phyloP scores from a whole-genome alignment of 2,888 invertebrate genomes.

The Chymomyza amoena region DNA sequence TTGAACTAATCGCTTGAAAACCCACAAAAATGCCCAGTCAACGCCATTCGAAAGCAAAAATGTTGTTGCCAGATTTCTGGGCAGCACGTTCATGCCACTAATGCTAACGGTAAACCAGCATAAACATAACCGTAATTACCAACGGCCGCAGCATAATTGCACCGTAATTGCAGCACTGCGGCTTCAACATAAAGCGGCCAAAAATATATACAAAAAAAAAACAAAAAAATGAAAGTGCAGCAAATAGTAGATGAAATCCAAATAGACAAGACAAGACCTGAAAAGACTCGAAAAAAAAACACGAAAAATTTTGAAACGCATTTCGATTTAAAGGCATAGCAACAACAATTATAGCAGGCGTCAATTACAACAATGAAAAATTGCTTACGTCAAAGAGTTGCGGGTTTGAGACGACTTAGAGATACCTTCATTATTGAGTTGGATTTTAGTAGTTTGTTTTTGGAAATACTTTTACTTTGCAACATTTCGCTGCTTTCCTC shows the following conservation, averaged over 20 bases:
- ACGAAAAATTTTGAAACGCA: not conserved
- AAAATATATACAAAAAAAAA: not conserved
- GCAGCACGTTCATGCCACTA: slow-evolving; percentile 64
- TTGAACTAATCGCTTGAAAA: too few relatives aligned
- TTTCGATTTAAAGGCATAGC: not conserved
- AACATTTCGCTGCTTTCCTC: too few relatives aligned
- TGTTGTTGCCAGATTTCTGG: slow-evolving; percentile 22
- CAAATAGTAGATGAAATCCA: slow-evolving; percentile 33
- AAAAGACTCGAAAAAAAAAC: not conserved
- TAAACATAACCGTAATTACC: slow-evolving; percentile 52
- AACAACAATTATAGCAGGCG: not conserved
- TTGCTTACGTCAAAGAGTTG: not conserved
- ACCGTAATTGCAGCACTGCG: slow-evolving; percentile 55
- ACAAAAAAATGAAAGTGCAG: slow-evolving; percentile 71
- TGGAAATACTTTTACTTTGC: too few relatives aligned
- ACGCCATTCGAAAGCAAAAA: not conserved
- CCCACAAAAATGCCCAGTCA: not conserved
- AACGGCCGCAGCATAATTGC: slow-evolving; percentile 60
- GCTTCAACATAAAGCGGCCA: not conserved
- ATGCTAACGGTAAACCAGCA: slow-evolving; percentile 41
- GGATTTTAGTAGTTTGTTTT: too few relatives aligned
- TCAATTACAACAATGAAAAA: not conserved
- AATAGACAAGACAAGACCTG: slow-evolving; percentile 6
- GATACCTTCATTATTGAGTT: too few relatives aligned
- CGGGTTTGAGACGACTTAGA: too few relatives aligned